These are phyloP conservation scores for Enhydra lutris DNA, from an alignment of 2,113 vertebrate genomes.

Conservation along the genomic window DNA sequence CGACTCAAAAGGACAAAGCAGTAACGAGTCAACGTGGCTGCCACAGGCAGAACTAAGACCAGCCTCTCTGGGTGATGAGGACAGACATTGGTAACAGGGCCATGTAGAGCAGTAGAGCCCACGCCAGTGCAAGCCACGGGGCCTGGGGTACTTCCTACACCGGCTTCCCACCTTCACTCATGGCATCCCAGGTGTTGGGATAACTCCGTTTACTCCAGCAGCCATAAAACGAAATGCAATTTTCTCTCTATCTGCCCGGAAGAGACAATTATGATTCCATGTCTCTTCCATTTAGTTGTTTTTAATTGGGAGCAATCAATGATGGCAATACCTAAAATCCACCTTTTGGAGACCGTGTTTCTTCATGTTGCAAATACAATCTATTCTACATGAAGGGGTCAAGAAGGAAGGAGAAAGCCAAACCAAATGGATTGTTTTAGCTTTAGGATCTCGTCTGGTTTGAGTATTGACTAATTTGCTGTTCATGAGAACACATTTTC, in stretches of 20 bases:
- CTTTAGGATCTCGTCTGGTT: constrained; percentile 82
- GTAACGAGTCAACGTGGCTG: background rate
- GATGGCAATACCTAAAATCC: constrained; percentile 68
- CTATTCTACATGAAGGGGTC: constrained; percentile 74
- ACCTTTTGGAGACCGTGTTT: constrained; percentile 68
- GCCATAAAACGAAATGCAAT: constrained; percentile 42
- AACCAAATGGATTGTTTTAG: constrained; percentile 84
- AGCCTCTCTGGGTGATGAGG: constrained; percentile 15
- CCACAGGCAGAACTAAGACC: background rate
- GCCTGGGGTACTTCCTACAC: background rate
- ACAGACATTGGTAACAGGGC: background rate
- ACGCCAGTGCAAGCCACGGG: background rate
- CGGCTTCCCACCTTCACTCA: background rate
- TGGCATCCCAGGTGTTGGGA: background rate
- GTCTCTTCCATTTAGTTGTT: constrained; percentile 65
- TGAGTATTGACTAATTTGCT: constrained; percentile 76
- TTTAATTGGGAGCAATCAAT: constrained; percentile 64
- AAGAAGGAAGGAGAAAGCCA: constrained; percentile 78
- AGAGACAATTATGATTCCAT: constrained; percentile 36
- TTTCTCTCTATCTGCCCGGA: background rate
- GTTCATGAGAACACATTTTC: constrained; percentile 81
- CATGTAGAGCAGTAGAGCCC: background rate
- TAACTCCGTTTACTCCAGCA: constrained; percentile 40
- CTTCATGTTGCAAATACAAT: constrained; percentile 79
- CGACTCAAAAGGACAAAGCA: background rate